Base-by-base conservation (phyloP, 2,888 invertebrate species). In the Nyleta sp. region DNA sequence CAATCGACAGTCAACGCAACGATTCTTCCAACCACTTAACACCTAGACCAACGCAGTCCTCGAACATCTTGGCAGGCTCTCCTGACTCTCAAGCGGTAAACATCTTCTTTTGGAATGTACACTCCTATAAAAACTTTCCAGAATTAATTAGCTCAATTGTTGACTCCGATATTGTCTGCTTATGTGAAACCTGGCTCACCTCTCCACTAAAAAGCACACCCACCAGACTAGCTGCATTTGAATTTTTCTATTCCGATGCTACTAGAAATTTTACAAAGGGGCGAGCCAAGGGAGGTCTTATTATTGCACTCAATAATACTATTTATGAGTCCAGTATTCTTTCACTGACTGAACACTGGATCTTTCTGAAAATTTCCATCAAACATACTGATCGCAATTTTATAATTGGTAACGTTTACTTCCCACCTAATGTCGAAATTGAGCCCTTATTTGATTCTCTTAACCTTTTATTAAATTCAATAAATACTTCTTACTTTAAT, bases 121-220 rank as follows among this genome's bases (percentile, higher is more conserved):
- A 46, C 22, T 46, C 46, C 6, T 22, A 22, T n/a, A 11, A 22
- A 46, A 46, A 46, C 11, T 46, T 46, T 46, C n/a, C 2, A 5
- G 46, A 46, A 46, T 11, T 46, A 11, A 22, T 5, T n/a, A 46
- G 11, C 20, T 22, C 2, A 10, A 10, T 46, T 11, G 5, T 8
- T 8, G 10, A 7, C 1, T 22, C 20, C 10, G n/a, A n/a, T 46
- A 22, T 46, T 3, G 11, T 46, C 5, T 46, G 46, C 20, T 20
- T 46, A 22, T 22, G 22, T n/a, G 46, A 46, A n/a, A 46, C 46
- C 5, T 46, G 46, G 46, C 22, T 46, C 11, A 46, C n/a, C 5
- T 13, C 22, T 5, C 20, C 8, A 10, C 8, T 46, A 6, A 22
- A 15, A 20, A 22, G 11, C 7, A 7, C 20, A 1, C 46, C 22